Conservation (phyloP, 1,140 invertebrate species). For the Drosophila leontia region DNA sequence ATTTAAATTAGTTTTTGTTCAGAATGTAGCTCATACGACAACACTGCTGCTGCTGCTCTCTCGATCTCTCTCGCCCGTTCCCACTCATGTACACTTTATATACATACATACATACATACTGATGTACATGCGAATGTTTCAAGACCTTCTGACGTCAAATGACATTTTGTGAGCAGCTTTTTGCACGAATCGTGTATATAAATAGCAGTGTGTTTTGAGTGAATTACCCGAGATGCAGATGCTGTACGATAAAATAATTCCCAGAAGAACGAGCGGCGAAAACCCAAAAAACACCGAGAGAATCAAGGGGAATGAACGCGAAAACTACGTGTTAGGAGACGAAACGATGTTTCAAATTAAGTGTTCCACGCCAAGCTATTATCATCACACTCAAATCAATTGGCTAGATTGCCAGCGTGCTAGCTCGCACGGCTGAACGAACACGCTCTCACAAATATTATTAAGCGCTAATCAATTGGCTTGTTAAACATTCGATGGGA, state of each 20-base stretch:
- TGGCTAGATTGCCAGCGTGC: constrained; percentile 36
- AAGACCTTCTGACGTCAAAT: constrained; percentile 43
- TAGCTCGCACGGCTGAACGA: not conserved
- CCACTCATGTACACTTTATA: constrained; percentile 7
- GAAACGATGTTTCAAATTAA: constrained; percentile 28
- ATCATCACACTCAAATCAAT: constrained; percentile 21
- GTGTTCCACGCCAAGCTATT: constrained; percentile 40
- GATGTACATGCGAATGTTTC: not conserved
- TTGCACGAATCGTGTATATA: constrained; percentile 25
- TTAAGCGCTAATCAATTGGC: constrained; percentile 30
- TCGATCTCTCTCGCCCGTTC: constrained; percentile 25
- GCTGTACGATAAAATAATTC: constrained; percentile 22
- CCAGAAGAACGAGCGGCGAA: constrained; percentile 8
- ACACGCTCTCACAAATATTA: constrained; percentile 19
- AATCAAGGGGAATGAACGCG: constrained; percentile 21
- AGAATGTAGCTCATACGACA: not conserved
- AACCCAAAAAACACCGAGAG: not conserved
- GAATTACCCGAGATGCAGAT: constrained; percentile 36
- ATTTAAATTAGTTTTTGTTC: not conserved
- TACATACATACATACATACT: not conserved
- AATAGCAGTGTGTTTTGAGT: constrained; percentile 33
- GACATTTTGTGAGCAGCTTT: constrained; percentile 34
- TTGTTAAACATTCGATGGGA: constrained; percentile 8
- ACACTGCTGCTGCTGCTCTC: constrained; percentile 19
- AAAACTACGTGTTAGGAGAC: constrained; percentile 18